Conservation (phyloP, 2,888 invertebrate genomes). For the Zhuqinia jingwanae region DNA sequence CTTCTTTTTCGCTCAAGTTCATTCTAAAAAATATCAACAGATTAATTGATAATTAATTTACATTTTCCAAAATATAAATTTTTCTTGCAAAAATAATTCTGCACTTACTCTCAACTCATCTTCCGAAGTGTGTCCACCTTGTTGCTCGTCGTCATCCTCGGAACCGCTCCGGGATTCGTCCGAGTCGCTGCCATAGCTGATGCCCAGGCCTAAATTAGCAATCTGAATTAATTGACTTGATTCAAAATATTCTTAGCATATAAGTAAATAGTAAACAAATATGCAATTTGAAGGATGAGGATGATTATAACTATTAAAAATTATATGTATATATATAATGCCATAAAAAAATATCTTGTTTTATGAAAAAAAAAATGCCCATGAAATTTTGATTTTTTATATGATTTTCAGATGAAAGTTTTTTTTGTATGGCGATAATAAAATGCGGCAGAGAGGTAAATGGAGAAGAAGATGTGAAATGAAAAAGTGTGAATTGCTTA, state of each 20-base stretch:
- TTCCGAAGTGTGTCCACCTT: conserved; percentile 84
- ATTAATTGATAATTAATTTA: conserved; percentile 7
- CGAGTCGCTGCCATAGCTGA: conserved; percentile 85
- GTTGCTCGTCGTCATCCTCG: conserved; percentile 81
- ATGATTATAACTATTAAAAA: too few relatives aligned
- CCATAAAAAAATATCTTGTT: too few relatives aligned
- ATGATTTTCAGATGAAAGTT: too few relatives aligned
- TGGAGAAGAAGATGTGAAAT: too few relatives aligned
- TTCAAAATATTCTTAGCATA: not conserved
- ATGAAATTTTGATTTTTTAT: too few relatives aligned
- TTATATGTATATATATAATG: too few relatives aligned
- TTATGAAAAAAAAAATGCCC: too few relatives aligned
- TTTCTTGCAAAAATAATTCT: not conserved
- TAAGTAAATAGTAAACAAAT: too few relatives aligned
- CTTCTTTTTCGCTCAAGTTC: conserved; percentile 74
- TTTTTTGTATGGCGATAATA: too few relatives aligned
- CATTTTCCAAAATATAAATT: conserved; percentile 27
- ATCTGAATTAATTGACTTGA: conserved; percentile 1
- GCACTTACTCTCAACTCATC: conserved; percentile 89
- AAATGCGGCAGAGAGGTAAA: too few relatives aligned
- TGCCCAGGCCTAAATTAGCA: conserved; percentile 83
- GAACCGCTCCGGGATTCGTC: conserved; percentile 80
- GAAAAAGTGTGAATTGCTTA: conserved; percentile 64
- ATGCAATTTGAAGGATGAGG: too few relatives aligned
- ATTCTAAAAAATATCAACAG: conserved; percentile 50